These are phyloP conservation scores for Cinclus cinclus DNA, from an alignment of 2,113 vertebrate genomes.

Conservation along the genomic window DNA sequence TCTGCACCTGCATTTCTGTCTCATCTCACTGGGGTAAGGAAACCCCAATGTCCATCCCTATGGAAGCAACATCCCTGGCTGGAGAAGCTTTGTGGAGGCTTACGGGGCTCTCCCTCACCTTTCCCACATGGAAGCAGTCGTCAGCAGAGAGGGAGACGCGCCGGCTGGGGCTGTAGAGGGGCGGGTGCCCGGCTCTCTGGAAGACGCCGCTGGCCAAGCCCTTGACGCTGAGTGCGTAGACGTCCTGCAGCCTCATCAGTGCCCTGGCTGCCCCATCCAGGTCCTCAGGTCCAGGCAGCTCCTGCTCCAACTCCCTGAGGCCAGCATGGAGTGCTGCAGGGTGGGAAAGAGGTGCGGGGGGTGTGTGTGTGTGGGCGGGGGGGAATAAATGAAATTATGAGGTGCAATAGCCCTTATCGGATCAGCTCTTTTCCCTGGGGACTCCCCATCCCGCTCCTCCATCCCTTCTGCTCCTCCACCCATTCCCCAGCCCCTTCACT, in stretches of 20 bases:
- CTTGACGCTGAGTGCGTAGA: conserved; percentile 83
- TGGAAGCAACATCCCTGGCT: rapidly evolving
- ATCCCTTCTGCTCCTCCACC: not conserved
- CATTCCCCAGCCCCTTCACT: too few relatives aligned
- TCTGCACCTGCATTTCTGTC: not conserved
- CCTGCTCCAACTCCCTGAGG: conserved; percentile 75
- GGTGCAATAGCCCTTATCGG: rapidly evolving
- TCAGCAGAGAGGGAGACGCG: conserved; percentile 81
- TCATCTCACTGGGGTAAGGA: not conserved
- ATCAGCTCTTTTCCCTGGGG: not conserved
- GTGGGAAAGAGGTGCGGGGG: rapidly evolving
- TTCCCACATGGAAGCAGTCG: conserved; percentile 93
- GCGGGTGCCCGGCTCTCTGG: conserved; percentile 62
- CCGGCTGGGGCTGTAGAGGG: conserved; percentile 74
- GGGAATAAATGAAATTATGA: not conserved
- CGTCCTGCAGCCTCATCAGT: conserved; percentile 91
- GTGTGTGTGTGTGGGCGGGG: too few relatives aligned
- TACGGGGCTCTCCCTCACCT: conserved; percentile 61
- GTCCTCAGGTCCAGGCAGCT: conserved; percentile 85
- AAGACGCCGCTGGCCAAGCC: conserved; percentile 82
- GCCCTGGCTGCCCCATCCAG: conserved; percentile 85
- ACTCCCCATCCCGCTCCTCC: not conserved
- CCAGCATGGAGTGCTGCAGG: conserved; percentile 79
- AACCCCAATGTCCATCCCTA: rapidly evolving
- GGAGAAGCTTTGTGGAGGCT: not conserved